Evolutionary conservation across 2,113 vertebrate species (phyloP).

Genomic region (Bos javanicus): DNA sequence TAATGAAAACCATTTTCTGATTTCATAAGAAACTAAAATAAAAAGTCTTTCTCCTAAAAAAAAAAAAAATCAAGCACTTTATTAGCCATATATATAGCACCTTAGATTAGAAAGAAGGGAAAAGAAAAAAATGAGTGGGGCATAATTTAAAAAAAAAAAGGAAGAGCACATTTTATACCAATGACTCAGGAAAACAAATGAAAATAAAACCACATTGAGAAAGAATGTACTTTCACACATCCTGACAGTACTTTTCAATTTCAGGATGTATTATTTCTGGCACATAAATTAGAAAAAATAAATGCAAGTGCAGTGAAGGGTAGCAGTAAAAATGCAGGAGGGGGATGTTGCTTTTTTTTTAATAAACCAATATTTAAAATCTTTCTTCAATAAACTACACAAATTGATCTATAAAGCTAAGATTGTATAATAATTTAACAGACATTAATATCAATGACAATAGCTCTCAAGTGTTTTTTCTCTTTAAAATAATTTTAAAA

Average conservation of each 20-base stretch:
- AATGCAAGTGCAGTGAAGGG: not conserved
- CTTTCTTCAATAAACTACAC: constrained; percentile 32
- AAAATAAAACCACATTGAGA: constrained; percentile 16
- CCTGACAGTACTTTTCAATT: not conserved
- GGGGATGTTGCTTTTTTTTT: constrained; percentile 3
- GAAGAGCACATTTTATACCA: not conserved
- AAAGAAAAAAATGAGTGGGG: not conserved
- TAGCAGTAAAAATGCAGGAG: not conserved
- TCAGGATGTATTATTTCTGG: not conserved
- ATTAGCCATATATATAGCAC: not conserved
- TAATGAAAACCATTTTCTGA: not conserved
- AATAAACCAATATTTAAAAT: constrained; percentile 49
- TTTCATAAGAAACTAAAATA: not conserved
- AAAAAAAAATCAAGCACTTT: not conserved
- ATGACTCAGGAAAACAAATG: not conserved
- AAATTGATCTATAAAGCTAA: constrained; percentile 47
- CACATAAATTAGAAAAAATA: not conserved
- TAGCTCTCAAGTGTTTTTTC: not conserved
- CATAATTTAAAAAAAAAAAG: not conserved
- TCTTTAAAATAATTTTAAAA: not conserved
- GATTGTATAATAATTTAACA: constrained; percentile 27
- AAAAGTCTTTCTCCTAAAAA: not conserved
- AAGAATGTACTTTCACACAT: constrained; percentile 24
- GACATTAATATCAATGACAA: constrained; percentile 61
- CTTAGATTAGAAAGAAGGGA: not conserved